phyloP scores from a whole-genome alignment of 1,140 invertebrate genomes.

The Drosophila bifasciata region DNA sequence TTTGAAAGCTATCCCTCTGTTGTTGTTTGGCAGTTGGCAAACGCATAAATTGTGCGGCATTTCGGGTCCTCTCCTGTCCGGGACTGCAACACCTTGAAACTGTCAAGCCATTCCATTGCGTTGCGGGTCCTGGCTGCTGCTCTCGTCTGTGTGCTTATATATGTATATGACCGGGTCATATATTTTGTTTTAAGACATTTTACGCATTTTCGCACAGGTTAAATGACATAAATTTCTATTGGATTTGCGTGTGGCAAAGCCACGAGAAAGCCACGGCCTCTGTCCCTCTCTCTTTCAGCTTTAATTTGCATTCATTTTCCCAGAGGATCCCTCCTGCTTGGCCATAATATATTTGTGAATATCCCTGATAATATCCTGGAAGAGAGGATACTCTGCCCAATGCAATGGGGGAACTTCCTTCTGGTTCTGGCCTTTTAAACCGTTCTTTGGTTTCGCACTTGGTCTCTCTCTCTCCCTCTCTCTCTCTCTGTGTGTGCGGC shows the following conservation, averaged over 20 bases:
- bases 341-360: constrained; percentile 56
- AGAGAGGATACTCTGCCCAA: constrained; percentile 32
- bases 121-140: neutral
- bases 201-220: constrained; percentile 73
- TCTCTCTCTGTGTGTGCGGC: constrained; percentile 5
- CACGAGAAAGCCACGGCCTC: constrained; percentile 1
- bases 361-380: constrained; percentile 51
- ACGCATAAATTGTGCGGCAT: constrained; percentile 75
- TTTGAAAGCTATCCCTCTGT: constrained; percentile 6
- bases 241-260: constrained; percentile 59
- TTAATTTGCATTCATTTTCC: constrained; percentile 51
- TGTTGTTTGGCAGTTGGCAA: constrained; percentile 60
- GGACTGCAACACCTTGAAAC: constrained; percentile 66
- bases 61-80: constrained; percentile 46
- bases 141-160: constrained; percentile 29
- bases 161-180: constrained; percentile 72
- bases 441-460: neutral
- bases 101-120: constrained; percentile 13
- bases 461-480: neutral
- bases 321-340: constrained; percentile 27
- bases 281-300: constrained; percentile 32
- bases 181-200: constrained; percentile 78
- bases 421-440: constrained; percentile 35
- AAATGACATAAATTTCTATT: constrained; percentile 78
- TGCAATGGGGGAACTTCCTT: constrained; percentile 38